Evolutionary conservation across 2,113 vertebrate species (phyloP), one percentile per base, ranked within the genome.

Genomic region (Zootoca vivipara): DNA sequence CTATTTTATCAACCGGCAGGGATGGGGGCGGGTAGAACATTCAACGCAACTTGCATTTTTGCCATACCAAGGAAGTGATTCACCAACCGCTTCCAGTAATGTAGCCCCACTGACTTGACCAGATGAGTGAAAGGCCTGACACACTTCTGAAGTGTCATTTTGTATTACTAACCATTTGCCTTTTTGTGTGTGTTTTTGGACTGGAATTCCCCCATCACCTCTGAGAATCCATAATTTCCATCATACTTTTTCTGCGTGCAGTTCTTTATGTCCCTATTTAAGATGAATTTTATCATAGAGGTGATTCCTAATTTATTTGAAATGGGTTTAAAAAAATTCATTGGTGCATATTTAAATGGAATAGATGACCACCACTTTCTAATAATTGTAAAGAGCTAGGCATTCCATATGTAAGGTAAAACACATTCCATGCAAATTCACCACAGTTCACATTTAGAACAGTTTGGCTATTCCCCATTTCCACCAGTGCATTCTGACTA

Each of bases 171-270:
- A 62, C 30, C 33, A n/a, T 78, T 42, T 42, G 12, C 18, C 18
- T 1, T 2, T 73, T 91, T 70, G 40, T 93, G 78, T 24, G 56
- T 52, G 46, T 52, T 52, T 52, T 52, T 52, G 46, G 46, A 52
- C 10, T 52, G 46, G 46, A 52, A 52, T 52, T 52, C 46, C 10
- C 46, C 46, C 9, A 46, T 46, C 46, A 46, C 46, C 46, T 46
- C 46, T 2, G 46, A 82, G 88, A 92, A 67, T 0, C 15, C 38
- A 67, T 89, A 78, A 80, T 94, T 65, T 85, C 89, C 78, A 75
- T 56, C 33, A 67, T 35, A 38, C 38, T 22, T 13, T 83, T 77
- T 78, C 62, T 13, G 30, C 0, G 89, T 33, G 13, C 78, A 75
- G 79, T 62, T 35, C 9, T 93, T 10, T 64, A 33, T 18, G 24